phyloP scores from a whole-genome alignment of 2,797 vertebrate genomes.

The Gymnopithys bicolor region DNA sequence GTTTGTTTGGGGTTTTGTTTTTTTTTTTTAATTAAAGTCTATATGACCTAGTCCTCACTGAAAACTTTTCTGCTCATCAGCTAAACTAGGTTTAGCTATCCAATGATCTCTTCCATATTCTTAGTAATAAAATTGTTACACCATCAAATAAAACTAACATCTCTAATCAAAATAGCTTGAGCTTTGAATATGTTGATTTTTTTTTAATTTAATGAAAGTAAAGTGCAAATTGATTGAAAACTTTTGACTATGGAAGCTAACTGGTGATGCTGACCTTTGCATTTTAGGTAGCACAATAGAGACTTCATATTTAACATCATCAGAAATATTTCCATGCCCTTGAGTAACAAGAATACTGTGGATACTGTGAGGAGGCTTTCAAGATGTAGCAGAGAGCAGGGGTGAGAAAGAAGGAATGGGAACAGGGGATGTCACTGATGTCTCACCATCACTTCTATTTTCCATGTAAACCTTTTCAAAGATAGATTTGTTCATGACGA shows the following conservation, averaged over 20 bases:
- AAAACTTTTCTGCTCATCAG: background rate
- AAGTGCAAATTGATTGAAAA: background rate
- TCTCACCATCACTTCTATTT: background rate
- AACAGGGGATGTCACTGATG: background rate
- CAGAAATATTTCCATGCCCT: background rate
- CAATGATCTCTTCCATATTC: background rate
- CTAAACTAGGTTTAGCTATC: background rate
- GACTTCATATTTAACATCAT: background rate
- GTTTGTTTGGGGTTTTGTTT: background rate
- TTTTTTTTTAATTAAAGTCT: background rate
- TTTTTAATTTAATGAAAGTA: background rate
- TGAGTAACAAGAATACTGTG: background rate
- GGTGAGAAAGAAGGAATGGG: background rate
- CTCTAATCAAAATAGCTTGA: background rate
- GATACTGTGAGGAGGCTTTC: background rate
- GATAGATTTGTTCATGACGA: rapidly evolving
- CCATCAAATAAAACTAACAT: background rate
- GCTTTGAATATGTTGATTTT: background rate
- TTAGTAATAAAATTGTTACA: background rate
- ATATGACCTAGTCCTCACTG: background rate
- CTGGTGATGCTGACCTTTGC: background rate
- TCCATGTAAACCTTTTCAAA: background rate
- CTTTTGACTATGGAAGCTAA: background rate
- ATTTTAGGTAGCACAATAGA: background rate
- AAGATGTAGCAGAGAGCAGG: rapidly evolving